phyloP scores from a whole-genome alignment of 2,797 vertebrate genomes.

The Etheostoma nigrum region DNA sequence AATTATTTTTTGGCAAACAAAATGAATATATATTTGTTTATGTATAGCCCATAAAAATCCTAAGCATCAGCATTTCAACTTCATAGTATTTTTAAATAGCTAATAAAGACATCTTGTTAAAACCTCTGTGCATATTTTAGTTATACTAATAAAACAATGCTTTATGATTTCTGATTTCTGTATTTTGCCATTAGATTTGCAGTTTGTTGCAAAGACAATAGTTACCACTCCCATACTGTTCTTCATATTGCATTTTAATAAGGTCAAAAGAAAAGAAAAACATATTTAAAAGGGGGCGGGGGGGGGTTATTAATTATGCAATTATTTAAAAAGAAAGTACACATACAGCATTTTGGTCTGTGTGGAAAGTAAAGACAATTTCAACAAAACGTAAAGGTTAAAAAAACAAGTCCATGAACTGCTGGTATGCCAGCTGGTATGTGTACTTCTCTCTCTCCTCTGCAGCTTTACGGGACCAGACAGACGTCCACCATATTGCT shows the following conservation, averaged over 20 bases:
- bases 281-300: not conserved
- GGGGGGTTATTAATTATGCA: not conserved
- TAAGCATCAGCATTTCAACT: not conserved
- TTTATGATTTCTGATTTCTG: not conserved
- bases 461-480: conserved; percentile 36
- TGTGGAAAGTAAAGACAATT: not conserved
- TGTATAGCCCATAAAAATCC: not conserved
- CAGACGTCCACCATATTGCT: conserved; percentile 57
- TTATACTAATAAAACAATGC: not conserved
- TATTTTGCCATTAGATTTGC: not conserved
- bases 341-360: not conserved
- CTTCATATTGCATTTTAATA: not conserved
- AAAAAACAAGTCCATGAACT: not conserved
- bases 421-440: not conserved
- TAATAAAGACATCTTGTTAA: not conserved
- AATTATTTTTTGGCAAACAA: not conserved
- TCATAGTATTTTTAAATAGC: not conserved
- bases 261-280: not conserved
- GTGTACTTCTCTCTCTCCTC: conserved; percentile 14
- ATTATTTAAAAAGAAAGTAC: not conserved
- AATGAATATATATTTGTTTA: not conserved
- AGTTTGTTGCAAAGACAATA: not conserved
- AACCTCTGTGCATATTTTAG: not conserved
- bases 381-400: not conserved
- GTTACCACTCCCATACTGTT: not conserved